Evolutionary conservation across 2,113 vertebrate genomes (phyloP), one percentile per base, ranked within the genome.

Genomic region (Myocastor coypus): DNA sequence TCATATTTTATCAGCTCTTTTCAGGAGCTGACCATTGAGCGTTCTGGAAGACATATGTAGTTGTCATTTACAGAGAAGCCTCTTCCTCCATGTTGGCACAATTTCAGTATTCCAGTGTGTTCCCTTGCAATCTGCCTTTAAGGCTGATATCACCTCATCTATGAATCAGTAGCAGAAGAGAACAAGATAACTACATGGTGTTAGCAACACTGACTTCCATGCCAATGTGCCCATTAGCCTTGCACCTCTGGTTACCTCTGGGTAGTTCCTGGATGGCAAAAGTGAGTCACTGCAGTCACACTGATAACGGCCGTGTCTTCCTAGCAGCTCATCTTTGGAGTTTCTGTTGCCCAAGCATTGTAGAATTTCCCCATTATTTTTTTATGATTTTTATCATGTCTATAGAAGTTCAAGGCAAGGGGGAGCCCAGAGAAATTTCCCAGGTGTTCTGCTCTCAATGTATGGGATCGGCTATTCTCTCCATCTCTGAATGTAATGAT

Each of bases 271-370:
- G 1, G 30, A 64, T 93, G 91, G 63, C 83, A 40, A 82, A 86
- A 59, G 20, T 83, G 91, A 96, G 94, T 96, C 92, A 87, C 68
- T 94, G 68, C 19, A 87, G 42, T 83, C 64, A 83, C 10, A 77
- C 50, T 86, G 90, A 69, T 68, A 88, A 89, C 0, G 0, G 92
- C 81, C 68, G 87, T 22, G 40, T 81, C 19, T 71, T 32, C 26
- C 68, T 68, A 63, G 66, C 66, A 91, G 42, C 30, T 85, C 57
- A 50, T 42, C 14, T 37, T 78, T 24, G 24, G 57, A 46, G n/a
- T 68, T 87, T 37, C 8, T 85, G 7, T 1, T 80, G 83, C 82
- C 50, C 63, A 75, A 55, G 14, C 24, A 55, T 26, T 83, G 24
- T 9, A 81, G 63, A 83, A 83, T 95, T 95, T 92, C 40, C 80